phyloP scores from a whole-genome alignment of 2,888 invertebrate species.

The Microctonus aethiopoides region DNA sequence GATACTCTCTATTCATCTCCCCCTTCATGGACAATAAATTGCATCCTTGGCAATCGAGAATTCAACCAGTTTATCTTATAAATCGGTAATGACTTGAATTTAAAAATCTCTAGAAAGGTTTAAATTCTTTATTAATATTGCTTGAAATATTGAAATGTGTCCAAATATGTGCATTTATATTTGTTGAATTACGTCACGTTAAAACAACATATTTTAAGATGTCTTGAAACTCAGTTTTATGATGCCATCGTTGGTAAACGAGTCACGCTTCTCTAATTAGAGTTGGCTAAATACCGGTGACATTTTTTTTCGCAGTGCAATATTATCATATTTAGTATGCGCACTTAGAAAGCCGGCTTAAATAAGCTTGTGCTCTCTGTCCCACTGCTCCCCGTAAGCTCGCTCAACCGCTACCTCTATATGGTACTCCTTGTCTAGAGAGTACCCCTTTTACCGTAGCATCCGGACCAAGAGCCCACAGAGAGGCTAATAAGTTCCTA shows the following conservation, averaged over 20 bases:
- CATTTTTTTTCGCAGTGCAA: conserved; percentile 63
- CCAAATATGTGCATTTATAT: too few species aligned
- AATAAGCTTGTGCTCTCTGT: conserved; percentile 59
- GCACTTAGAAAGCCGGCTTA: conserved; percentile 65
- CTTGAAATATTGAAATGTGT: too few species aligned
- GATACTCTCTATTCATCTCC: too few species aligned
- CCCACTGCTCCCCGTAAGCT: conserved; percentile 49
- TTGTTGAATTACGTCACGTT: neutral
- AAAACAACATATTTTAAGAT: neutral
- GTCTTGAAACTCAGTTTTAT: neutral
- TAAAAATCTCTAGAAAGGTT: neutral
- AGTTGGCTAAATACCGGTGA: conserved; percentile 65
- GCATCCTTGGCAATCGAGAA: neutral
- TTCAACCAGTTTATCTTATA: neutral
- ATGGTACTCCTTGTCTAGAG: neutral
- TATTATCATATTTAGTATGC: conserved; percentile 68
- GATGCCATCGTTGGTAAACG: conserved; percentile 62
- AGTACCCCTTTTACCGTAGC: neutral
- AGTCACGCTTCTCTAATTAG: conserved; percentile 67
- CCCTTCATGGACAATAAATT: neutral
- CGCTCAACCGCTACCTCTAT: conserved; percentile 49
- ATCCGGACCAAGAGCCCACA: neutral
- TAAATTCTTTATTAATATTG: neutral
- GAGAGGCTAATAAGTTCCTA: conserved; percentile 61
- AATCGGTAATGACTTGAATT: neutral